A percentile compares a stretch with the other conserved stretches of the same genome.
Conservation (phyloP, 1,140 invertebrate species). For the Drosophila kurseongensis region DNA sequence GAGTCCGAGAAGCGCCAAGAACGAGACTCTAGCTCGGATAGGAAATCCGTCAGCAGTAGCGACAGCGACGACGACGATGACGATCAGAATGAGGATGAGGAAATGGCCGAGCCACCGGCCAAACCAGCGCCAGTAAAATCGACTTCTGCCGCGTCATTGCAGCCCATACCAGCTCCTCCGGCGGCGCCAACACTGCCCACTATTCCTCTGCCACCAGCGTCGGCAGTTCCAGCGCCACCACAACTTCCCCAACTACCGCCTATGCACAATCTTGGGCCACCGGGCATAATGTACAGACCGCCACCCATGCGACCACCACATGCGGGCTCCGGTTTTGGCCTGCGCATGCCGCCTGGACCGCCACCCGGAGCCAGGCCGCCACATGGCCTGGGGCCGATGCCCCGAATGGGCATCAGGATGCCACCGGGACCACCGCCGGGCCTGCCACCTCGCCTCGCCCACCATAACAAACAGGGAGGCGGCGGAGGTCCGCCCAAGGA, state of each 20-base stretch:
- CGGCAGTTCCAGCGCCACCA: conserved; percentile 58
- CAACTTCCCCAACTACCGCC: conserved; percentile 75
- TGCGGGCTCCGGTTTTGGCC: conserved; percentile 61
- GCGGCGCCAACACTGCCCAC: conserved; percentile 50
- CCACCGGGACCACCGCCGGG: conserved; percentile 90
- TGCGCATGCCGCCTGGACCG: conserved; percentile 87
- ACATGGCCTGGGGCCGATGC: conserved; percentile 87
- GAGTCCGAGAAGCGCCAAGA: conserved; percentile 17
- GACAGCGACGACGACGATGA: conserved; percentile 48
- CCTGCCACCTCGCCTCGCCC: conserved; percentile 84
- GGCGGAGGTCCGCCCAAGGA: conserved; percentile 78
- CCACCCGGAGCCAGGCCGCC: conserved; percentile 87
- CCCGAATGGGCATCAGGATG: conserved; percentile 84
- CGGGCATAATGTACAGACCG: conserved; percentile 87
- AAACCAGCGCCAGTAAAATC: conserved; percentile 27
- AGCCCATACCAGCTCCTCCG: conserved; percentile 45
- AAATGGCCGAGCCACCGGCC: conserved; percentile 18
- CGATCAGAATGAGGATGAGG: conserved; percentile 40
- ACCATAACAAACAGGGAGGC: conserved; percentile 68
- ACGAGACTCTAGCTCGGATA: conserved; percentile 46
- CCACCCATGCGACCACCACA: conserved; percentile 86
- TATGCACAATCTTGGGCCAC: conserved; percentile 65
- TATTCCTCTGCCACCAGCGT: conserved; percentile 55
- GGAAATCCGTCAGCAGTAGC: conserved; percentile 46
- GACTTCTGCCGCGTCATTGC: conserved; percentile 1